These are phyloP conservation scores for Ditylenchus weischeri DNA, from an alignment of 2,888 invertebrate genomes.

Conservation along the genomic window DNA sequence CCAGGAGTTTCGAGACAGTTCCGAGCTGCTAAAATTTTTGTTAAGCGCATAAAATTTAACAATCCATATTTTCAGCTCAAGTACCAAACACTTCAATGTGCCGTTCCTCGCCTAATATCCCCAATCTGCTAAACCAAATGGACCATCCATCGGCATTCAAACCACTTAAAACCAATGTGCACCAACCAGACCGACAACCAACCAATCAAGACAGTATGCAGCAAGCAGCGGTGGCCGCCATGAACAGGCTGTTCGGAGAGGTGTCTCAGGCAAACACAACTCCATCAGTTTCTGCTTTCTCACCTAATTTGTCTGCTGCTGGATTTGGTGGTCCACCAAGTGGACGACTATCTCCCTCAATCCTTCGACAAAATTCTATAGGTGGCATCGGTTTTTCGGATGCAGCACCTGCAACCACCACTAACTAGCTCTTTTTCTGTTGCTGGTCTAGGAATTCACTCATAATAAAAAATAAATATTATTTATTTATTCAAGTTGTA, in stretches of 20 bases:
- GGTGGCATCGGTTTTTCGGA: constrained; percentile 40
- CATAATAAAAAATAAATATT: no score
- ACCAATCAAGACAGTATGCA: constrained; percentile 27
- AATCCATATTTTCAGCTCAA: constrained; percentile 35
- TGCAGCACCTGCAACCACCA: not conserved
- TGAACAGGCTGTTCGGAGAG: constrained; percentile 18
- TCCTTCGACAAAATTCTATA: constrained; percentile 40
- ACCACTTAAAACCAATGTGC: constrained; percentile 20
- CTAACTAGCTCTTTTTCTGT: no score
- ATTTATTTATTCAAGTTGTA: no score
- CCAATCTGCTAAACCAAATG: constrained; percentile 13
- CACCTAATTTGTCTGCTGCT: not conserved
- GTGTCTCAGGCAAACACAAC: constrained; percentile 3
- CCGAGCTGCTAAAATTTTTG: no score
- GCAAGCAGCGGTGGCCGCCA: constrained; percentile 3
- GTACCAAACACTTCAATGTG: constrained; percentile 23
- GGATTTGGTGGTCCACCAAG: not conserved
- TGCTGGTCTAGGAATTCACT: no score
- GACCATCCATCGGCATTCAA: constrained; percentile 31
- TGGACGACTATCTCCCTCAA: constrained; percentile 21
- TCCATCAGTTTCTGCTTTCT: not conserved
- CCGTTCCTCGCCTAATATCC: constrained; percentile 36
- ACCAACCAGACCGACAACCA: constrained; percentile 44
- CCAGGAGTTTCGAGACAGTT: no score
- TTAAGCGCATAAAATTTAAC: not conserved